Base-by-base conservation (phyloP, 2,888 invertebrate species). In the Cosmopolites sordidus region DNA sequence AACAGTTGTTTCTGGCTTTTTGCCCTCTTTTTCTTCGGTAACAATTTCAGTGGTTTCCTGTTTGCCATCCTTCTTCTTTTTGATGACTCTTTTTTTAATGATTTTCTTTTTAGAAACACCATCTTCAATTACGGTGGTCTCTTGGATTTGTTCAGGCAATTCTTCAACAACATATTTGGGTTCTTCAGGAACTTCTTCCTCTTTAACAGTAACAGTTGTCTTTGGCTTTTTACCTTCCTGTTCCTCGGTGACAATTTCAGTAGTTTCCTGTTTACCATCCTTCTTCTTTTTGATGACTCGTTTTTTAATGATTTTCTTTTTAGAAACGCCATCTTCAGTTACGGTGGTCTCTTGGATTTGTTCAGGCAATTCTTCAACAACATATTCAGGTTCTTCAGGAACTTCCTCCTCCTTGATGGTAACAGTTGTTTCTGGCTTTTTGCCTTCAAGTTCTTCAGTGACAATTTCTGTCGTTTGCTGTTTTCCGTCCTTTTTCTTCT, bases 301-400 rank as follows among this genome's bases (percentile, higher is more conserved):
- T 60, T 77, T 76, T 56, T 75, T 77, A 11, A 78, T 76, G 1
- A 74, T 65, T 51, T 60, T 56, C 55, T 76, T 59, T 15, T 66
- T 64, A 16, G 66, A 70, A 15, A 37, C 1, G 60, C 69, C 71
- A 30, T 73, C 73, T 57, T 71, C 66, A 57, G 69, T 68, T 27
- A 73, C 63, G 11, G 75, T 75, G 16, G 45, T 43, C 29, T 51
- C 53, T 74, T 72, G 0, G 73, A 22, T 54, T 55, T 58, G 54
- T 56, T 60, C 59, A 3, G 69, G 62, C 62, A 72, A 67, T 51
- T 74, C 73, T 38, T 72, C 64, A 52, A 69, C 69, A 39, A 12
- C 12, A 73, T 64, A 66, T 43, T 66, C 59, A 0, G 70, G 69
- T 41, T 60, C 38, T 58, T 76, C 72, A 8, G 67, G 63, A 27